Evolutionary conservation across 37 sponge, comb jelly and placozoan species (phyloP), one percentile per base, ranked within the genome.

Genomic region (Haliclona indistincta): DNA sequence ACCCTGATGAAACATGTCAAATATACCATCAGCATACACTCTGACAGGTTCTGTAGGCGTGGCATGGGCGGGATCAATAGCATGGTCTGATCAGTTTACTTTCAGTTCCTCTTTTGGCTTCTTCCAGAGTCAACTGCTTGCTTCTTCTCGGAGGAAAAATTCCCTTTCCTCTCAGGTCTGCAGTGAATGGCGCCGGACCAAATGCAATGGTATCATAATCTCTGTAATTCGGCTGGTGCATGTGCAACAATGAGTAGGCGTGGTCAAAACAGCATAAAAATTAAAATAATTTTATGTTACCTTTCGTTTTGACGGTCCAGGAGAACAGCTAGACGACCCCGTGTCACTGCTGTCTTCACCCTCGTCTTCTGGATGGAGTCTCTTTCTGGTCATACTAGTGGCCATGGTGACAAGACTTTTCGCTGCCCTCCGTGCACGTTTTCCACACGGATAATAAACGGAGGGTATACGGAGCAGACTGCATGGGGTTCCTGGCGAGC

Each of bases 21-120:
- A 98, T 22, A 98, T 84, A 3, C 99, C 99, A 86, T 98, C 99
- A 22, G 94, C 89, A 78, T 95, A 98, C 26, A 98, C 86, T 30
- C 99, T 66, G 17, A 87, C 88, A 13, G 88, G 84, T 29, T 92
- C 88, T 79, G 55, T 66, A 15, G 25, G 42, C 13, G 37, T 43
- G 71, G 13, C 10, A 49, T 4, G 33, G 29, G 52, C 2, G 33
- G 8, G 54, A 17, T 29, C 15, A 68, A 37, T 4, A 39, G 25
- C 35, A 20, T 5, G 44, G 6, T 23, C 43, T 32, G 26, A 7
- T 19, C 43, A 37, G 25, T 37, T 22, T 19, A 79, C 80, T 80
- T 74, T 52, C 56, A 37, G 91, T 91, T 28, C 91, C 91, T 4
- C 38, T 1, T 41, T 52, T 77, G 30, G 91, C 91, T 47, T 86